Evolutionary conservation across 2,797 vertebrate species (phyloP).

Genomic region (Mionectes olivaceus): DNA sequence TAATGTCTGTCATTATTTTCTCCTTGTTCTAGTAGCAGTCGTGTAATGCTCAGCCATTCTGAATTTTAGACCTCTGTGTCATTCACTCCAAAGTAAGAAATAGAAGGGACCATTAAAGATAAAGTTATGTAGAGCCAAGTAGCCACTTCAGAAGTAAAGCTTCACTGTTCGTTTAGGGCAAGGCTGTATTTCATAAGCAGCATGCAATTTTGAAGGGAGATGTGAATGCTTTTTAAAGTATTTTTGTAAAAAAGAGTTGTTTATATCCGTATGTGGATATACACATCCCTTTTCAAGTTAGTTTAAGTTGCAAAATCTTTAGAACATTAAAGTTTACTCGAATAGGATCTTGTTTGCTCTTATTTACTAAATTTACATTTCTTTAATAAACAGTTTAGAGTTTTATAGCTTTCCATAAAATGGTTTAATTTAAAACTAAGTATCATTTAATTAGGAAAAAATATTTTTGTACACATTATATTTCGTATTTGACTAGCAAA

Average conservation of each 20-base stretch:
- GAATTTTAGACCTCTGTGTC: background rate
- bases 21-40: background rate
- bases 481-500: background rate
- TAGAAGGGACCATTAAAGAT: background rate
- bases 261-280: background rate
- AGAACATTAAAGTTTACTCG: background rate
- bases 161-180: background rate
- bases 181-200: background rate
- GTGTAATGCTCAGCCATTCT: background rate
- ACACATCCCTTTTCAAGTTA: background rate
- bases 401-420: background rate
- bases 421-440: background rate
- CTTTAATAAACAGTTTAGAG: background rate
- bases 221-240: background rate
- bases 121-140: background rate
- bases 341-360: background rate
- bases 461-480: background rate
- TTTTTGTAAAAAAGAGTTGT: background rate
- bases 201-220: background rate
- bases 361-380: background rate
- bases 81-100: background rate
- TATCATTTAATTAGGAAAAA: background rate
- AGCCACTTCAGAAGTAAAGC: background rate
- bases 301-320: background rate
- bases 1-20: background rate